Evolutionary conservation across 37 sponge, comb jelly and placozoan genomes (phyloP).

Genomic region (Diacarnus erythraeanus): DNA sequence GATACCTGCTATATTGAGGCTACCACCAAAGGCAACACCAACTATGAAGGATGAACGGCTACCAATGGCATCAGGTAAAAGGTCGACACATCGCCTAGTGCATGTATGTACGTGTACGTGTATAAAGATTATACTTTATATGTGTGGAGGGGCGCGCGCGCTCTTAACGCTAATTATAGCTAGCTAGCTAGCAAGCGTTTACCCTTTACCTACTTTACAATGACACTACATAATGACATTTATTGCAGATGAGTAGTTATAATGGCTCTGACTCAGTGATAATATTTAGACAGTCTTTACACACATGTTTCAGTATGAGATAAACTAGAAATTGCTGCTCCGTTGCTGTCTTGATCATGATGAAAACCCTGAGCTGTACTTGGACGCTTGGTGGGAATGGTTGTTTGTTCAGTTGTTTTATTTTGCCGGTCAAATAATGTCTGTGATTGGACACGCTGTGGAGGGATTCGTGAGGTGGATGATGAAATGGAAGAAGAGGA

Average conservation of each 20-base stretch:
- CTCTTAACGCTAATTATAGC: constrained; percentile 45
- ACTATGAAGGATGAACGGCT: too few species aligned
- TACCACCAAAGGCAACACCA: too few species aligned
- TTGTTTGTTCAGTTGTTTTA: not conserved
- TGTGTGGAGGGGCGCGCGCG: not conserved
- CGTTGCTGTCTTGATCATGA: not conserved
- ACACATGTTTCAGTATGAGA: constrained; percentile 45
- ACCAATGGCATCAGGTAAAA: too few species aligned
- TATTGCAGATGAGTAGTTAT: too few species aligned
- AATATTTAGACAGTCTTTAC: not conserved
- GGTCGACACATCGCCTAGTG: too few species aligned
- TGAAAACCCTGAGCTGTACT: constrained; percentile 38
- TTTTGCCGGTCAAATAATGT: constrained; percentile 7
- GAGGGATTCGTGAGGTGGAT: not conserved
- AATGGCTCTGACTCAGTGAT: too few species aligned
- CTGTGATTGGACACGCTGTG: constrained; percentile 62
- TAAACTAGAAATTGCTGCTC: not conserved
- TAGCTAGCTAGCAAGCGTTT: not conserved
- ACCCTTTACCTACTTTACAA: not conserved
- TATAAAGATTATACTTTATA: not conserved
- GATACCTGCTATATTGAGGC: too few species aligned
- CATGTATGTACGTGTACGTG: not conserved
- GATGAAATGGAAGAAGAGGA: not conserved
- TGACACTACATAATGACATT: too few species aligned
- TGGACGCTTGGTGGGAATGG: not conserved